Base-by-base conservation (phyloP, 2,113 vertebrate species). In the Hippocampus comes region DNA sequence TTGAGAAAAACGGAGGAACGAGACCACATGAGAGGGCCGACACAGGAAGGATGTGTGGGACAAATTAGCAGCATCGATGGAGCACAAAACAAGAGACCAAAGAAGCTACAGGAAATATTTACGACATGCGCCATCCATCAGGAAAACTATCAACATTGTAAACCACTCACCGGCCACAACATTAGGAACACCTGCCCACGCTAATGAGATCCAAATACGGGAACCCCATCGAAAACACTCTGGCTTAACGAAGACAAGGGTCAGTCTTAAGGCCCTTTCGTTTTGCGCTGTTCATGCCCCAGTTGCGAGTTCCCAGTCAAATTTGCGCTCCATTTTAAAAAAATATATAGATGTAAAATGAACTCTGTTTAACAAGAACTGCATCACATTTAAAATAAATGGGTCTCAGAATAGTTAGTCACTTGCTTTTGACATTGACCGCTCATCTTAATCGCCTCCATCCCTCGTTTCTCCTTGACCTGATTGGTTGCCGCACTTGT, bases 401-500 rank as follows among this genome's bases (percentile, higher is more conserved):
- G 21, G 20, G 8, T 55, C 51, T 55, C 7, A 55, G 51, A 55
- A 21, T 21, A 21, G 51, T 55, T 55, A 55, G 48, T 51, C 20
- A 55, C 21, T 55, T 55, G 53, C 61, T 53, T 72, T 48, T 68
- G 55, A 76, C 74, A 79, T 63, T 72, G 76, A 78, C 25, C 1
- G 55, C 65, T 81, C 46, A 2, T 71, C 27, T 72, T 21, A 15
- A 60, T 53, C 71, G 70, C 63, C 43, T 20, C 66, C 20, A 57
- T 30, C 48, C 53, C 42, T 71, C 6, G 0, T 41, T 48, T 60
- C 68, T 72, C 69, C n/a, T 65, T 73, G 72, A 76, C 63, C 67
- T 82, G 71, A 86, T 56, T 76, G 70, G 74, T 27, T 59, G 42
- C 14, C 68, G 73, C 79, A 68, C 60, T 81, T 63, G 71, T 81